Percentiles rank a stretch among this genome's conserved stretches.
Conservation (phyloP, 2,888 invertebrate genomes). For the Apodemia zela region DNA sequence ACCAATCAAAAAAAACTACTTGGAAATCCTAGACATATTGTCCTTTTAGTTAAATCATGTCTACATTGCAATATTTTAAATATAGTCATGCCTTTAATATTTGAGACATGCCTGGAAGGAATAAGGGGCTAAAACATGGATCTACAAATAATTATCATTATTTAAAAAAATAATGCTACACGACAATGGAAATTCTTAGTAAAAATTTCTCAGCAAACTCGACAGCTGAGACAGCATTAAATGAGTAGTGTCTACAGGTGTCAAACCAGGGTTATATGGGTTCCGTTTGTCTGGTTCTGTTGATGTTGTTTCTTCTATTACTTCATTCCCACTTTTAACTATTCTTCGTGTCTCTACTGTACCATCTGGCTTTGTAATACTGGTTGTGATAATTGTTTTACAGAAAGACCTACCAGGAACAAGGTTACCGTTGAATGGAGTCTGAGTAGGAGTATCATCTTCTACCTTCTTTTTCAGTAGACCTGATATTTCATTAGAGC, state of each 20-base stretch:
- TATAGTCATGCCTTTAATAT: no score
- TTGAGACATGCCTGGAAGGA: not conserved
- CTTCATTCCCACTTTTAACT: slow-evolving; percentile 63
- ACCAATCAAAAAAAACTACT: no score
- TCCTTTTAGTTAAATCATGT: no score
- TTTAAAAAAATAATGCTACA: not conserved
- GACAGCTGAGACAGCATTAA: slow-evolving; percentile 54
- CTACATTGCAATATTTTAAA: no score
- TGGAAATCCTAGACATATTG: no score
- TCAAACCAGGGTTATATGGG: slow-evolving; percentile 43
- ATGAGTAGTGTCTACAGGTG: slow-evolving; percentile 44
- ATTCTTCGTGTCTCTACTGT: slow-evolving; percentile 62
- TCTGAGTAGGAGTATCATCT: slow-evolving; percentile 30
- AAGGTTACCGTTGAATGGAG: slow-evolving; percentile 51
- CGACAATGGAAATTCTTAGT: slow-evolving; percentile 37
- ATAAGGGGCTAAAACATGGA: not conserved
- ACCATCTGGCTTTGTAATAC: slow-evolving; percentile 65
- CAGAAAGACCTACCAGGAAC: slow-evolving; percentile 63
- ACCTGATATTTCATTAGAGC: slow-evolving; percentile 65
- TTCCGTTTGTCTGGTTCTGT: slow-evolving; percentile 38
- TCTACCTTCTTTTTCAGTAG: slow-evolving; percentile 56
- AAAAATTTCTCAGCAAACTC: slow-evolving; percentile 58
- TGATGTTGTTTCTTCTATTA: slow-evolving; percentile 51
- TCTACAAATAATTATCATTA: not conserved
- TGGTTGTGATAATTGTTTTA: slow-evolving; percentile 68